A percentile compares a stretch with the other conserved stretches of the same genome.
Conservation (phyloP, 1,140 invertebrate species). For the Cherax destructor region DNA sequence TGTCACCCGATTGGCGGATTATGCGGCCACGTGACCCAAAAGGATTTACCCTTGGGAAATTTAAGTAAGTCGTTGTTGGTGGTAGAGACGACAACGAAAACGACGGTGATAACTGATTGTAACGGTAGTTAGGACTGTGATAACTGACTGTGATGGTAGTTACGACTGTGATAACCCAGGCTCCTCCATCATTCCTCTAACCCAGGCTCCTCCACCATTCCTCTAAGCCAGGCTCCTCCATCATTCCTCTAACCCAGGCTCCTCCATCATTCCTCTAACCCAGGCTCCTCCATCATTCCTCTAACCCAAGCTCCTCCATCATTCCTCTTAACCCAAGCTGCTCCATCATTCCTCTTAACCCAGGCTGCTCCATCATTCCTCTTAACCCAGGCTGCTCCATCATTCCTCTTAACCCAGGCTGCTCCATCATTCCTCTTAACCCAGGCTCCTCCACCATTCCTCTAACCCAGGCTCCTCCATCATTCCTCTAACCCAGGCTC, state of each 20-base stretch:
- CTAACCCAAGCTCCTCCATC: not conserved
- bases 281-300: not conserved
- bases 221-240: not conserved
- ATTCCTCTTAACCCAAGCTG: no score
- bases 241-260: not conserved
- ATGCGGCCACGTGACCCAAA: conserved; percentile 28
- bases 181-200: not conserved
- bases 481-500: not conserved
- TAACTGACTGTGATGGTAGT: not conserved
- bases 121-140: not conserved
- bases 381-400: not conserved
- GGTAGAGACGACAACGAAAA: no score
- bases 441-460: no score
- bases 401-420: conserved; percentile 20
- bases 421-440: not conserved
- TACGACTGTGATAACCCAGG: not conserved
- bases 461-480: not conserved
- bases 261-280: not conserved
- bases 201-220: not conserved
- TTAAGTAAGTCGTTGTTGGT: not conserved
- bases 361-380: not conserved
- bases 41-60: conserved; percentile 49
- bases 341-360: not conserved
- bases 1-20: conserved; percentile 59
- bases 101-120: not conserved